Base-by-base conservation (phyloP, 1,140 invertebrate species). In the Harpegnathos saltator region DNA sequence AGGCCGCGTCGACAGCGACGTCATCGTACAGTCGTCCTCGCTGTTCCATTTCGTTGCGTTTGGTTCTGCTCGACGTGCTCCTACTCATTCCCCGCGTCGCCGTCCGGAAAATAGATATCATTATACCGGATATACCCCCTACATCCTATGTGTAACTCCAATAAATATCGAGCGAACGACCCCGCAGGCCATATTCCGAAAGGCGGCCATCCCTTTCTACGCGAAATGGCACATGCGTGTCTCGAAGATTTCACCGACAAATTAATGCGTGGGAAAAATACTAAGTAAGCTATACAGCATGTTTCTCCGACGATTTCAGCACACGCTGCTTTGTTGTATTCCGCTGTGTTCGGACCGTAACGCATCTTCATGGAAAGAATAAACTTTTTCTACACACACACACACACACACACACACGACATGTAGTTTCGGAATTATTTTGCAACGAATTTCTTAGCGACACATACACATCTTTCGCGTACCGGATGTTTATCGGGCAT, bases 61-160 rank as follows among this genome's bases (percentile, higher is more conserved):
- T 80, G 74, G 61, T 81, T 77, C 56, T 75, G 82, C 68, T 83
- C 84, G 69, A 85, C 50, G 68, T 86, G 52, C 82, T 84, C 82
- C 86, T 81, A 84, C 85, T 91, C 87, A 91, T 91, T n/a, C n/a
- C 90, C 86, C 82, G 86, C 91, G 78, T 91, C 83, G 86, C 82
- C 86, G 83, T 72, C 85, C 85, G 90, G 90, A 92, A 92, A 92
- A 92, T 91, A 90, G 89, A 90, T 91, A 91, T 92, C 91, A 90
- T 91, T 92, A 90, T 89, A 92, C 86, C 87, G 90, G 89, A 89
- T 85, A 83, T 74, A 74, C 59, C 44, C 56, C 56, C 71, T 58
- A 62, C 78, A 77, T 89, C 75, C 77, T 78, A 52, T 61, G 38
- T 86, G 90, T 89, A 90, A 85, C 81, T 89, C 84, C 87, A 89